Evolutionary conservation across 2,797 vertebrate genomes (phyloP).

Genomic region (Leptodactylus fallax): DNA sequence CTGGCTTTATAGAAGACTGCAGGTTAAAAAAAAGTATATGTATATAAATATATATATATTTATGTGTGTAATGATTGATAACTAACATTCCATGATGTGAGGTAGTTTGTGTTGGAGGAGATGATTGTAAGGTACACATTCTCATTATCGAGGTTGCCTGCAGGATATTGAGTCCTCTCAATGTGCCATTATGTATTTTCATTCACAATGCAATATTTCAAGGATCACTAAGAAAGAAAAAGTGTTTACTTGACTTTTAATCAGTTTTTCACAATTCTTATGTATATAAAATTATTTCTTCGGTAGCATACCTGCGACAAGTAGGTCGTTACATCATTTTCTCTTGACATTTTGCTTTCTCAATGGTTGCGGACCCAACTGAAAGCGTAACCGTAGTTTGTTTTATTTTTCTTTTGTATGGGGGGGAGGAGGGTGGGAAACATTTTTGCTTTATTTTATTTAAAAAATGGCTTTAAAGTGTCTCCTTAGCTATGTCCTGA

Average conservation of each 20-base stretch:
- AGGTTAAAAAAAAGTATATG: constrained; percentile 74
- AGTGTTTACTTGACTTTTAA: constrained; percentile 78
- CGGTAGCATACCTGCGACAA: constrained; percentile 77
- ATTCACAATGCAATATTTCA: constrained; percentile 85
- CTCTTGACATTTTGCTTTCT: constrained; percentile 64
- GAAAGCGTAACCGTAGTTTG: not conserved
- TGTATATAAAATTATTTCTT: constrained; percentile 75
- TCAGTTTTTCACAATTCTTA: constrained; percentile 75
- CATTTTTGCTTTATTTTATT: too few relatives aligned
- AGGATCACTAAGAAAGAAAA: constrained; percentile 77
- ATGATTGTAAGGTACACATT: constrained; percentile 91
- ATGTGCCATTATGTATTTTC: constrained; percentile 91
- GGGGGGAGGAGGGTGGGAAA: too few relatives aligned
- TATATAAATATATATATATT: constrained; percentile 20
- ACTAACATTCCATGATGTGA: constrained; percentile 89
- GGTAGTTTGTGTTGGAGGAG: constrained; percentile 88
- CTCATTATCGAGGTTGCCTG: constrained; percentile 85
- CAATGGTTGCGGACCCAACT: not conserved
- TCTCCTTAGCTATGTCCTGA: too few relatives aligned
- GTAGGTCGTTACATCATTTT: constrained; percentile 68
- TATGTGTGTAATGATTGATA: constrained; percentile 78
- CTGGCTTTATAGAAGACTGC: constrained; percentile 82
- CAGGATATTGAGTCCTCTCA: constrained; percentile 87
- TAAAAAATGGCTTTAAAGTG: too few relatives aligned
- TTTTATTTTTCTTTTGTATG: too few relatives aligned